phyloP scores from a whole-genome alignment of 1,140 invertebrate species.

The Drosophila mojavensis region DNA sequence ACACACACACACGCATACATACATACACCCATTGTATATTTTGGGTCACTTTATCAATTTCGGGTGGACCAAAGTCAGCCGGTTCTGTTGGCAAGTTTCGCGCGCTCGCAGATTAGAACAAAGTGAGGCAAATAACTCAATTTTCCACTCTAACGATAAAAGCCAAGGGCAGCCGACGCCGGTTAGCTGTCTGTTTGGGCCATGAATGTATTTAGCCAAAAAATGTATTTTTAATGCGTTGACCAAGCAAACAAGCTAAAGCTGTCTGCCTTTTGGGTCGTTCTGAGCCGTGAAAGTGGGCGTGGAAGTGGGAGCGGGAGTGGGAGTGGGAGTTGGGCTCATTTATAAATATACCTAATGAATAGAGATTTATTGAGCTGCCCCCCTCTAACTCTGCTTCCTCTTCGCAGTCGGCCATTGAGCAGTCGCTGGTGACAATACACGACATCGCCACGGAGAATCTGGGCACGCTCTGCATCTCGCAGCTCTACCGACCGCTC shows the following conservation, averaged over 20 bases:
- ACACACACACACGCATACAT: background rate
- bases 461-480: conserved; percentile 89
- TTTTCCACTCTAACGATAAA: conserved; percentile 79
- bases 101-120: conserved; percentile 30
- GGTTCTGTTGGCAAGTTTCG: conserved; percentile 26
- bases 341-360: conserved; percentile 34
- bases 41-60: conserved; percentile 50
- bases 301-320: too few species aligned
- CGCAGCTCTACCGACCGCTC: conserved; percentile 88
- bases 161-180: conserved; percentile 28
- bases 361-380: conserved; percentile 6
- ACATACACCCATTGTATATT: background rate
- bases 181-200: background rate
- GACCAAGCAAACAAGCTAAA: conserved; percentile 13
- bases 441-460: conserved; percentile 89
- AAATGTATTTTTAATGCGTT: conserved; percentile 72
- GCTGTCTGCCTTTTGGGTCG: too few species aligned
- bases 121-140: conserved; percentile 65
- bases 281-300: conserved; percentile 45
- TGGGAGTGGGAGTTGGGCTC: background rate
- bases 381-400: background rate
- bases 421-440: conserved; percentile 88
- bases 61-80: conserved; percentile 27
- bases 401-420: conserved; percentile 86
- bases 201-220: conserved; percentile 40